Conservation (phyloP, 2,113 vertebrate genomes). For the Phocoena sinus region DNA sequence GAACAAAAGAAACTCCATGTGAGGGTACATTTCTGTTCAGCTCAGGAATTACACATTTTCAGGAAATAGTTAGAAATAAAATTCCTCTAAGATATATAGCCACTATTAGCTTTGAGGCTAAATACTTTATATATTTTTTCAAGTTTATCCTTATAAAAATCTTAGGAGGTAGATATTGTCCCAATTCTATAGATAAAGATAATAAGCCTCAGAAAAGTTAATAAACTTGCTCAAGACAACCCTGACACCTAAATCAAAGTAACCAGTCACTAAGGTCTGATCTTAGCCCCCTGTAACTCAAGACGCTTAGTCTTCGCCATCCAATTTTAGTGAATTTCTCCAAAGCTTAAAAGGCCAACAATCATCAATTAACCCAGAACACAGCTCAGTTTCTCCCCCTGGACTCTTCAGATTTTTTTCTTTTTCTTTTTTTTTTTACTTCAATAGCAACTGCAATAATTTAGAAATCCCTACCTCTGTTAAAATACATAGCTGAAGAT, state of each 20-base stretch:
- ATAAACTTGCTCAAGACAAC: neutral
- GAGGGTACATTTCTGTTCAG: neutral
- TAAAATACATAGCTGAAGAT: neutral
- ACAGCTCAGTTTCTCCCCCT: neutral
- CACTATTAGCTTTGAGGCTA: neutral
- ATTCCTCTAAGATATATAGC: neutral
- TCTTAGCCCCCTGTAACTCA: neutral
- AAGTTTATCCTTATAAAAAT: neutral
- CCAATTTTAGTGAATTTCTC: neutral
- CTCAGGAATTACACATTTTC: neutral
- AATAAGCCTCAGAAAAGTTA: neutral
- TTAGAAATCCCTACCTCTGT: neutral
- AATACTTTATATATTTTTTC: neutral
- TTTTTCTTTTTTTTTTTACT: neutral
- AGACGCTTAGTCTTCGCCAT: neutral
- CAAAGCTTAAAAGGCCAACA: neutral
- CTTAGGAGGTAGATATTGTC: neutral
- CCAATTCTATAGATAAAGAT: neutral
- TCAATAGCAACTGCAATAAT: neutral
- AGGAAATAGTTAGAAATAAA: neutral
- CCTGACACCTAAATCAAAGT: neutral
- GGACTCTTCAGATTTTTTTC: neutral
- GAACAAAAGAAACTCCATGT: neutral
- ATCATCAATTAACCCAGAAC: neutral
- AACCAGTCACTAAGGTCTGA: neutral